phyloP scores from a whole-genome alignment of 2,113 vertebrate genomes.

The Papio anubis region DNA sequence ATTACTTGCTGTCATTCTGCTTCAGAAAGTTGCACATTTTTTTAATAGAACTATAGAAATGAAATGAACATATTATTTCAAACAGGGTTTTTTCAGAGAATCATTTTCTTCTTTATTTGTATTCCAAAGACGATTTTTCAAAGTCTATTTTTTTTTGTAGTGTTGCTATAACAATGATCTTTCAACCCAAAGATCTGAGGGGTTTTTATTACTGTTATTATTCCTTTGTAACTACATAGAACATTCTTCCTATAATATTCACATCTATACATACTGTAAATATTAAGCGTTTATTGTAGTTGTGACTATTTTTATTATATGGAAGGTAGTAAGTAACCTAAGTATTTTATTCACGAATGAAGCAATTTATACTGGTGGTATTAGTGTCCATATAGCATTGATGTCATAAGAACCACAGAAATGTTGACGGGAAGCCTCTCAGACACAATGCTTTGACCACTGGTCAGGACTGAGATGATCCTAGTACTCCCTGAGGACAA shows the following conservation, averaged over 20 bases:
- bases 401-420: background rate
- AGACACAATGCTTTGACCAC: background rate
- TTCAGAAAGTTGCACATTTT: constrained; percentile 53
- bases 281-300: background rate
- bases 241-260: background rate
- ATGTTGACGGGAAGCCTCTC: background rate
- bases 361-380: background rate
- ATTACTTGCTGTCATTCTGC: constrained; percentile 61
- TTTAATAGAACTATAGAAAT: constrained; percentile 43
- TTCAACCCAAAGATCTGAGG: background rate
- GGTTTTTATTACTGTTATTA: background rate
- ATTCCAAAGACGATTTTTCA: constrained; percentile 44
- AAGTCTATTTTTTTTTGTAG: constrained; percentile 14
- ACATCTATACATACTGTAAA: background rate
- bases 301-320: background rate
- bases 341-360: background rate
- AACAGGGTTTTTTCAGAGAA: constrained; percentile 36
- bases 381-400: background rate
- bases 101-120: constrained; percentile 62
- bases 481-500: background rate
- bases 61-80: constrained; percentile 57
- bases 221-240: constrained; percentile 12
- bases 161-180: background rate
- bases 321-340: background rate
- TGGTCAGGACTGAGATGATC: background rate